Conservation (phyloP, 1,140 invertebrate species). For the Orchesella cincta region DNA sequence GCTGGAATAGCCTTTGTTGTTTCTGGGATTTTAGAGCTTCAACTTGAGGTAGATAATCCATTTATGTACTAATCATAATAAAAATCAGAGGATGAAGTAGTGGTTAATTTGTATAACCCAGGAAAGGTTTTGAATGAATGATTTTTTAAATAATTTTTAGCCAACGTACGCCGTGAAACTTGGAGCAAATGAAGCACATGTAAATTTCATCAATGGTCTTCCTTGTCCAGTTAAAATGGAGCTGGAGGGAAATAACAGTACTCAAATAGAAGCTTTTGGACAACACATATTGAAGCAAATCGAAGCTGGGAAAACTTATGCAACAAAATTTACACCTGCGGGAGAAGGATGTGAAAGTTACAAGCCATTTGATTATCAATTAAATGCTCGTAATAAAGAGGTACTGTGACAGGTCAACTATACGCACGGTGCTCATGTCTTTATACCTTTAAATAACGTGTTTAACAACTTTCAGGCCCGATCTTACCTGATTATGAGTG, state of each 20-base stretch:
- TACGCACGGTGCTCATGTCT: background rate
- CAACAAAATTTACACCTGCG: background rate
- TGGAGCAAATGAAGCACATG: conserved; percentile 61
- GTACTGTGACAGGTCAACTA: background rate
- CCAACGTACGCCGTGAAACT: conserved; percentile 69
- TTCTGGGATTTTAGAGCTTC: conserved; percentile 79
- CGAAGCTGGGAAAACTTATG: background rate
- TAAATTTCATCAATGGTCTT: conserved; percentile 70
- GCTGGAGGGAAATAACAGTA: background rate
- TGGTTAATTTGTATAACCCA: background rate
- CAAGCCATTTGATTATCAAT: background rate
- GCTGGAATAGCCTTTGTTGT: conserved; percentile 82
- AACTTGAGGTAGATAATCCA: conserved; percentile 66
- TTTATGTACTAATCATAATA: background rate
- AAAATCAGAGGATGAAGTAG: conserved; percentile 23
- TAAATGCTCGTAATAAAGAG: background rate
- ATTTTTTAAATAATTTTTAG: conserved; percentile 57
- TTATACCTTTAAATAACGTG: background rate
- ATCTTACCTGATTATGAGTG: background rate
- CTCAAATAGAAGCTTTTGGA: background rate
- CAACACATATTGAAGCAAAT: conserved; percentile 6
- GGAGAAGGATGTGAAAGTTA: background rate
- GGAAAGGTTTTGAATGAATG: conserved; percentile 3
- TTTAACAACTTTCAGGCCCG: background rate
- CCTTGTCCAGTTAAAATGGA: conserved; percentile 36